phyloP scores from a whole-genome alignment of 2,113 vertebrate species.

The Scolopax mira region DNA sequence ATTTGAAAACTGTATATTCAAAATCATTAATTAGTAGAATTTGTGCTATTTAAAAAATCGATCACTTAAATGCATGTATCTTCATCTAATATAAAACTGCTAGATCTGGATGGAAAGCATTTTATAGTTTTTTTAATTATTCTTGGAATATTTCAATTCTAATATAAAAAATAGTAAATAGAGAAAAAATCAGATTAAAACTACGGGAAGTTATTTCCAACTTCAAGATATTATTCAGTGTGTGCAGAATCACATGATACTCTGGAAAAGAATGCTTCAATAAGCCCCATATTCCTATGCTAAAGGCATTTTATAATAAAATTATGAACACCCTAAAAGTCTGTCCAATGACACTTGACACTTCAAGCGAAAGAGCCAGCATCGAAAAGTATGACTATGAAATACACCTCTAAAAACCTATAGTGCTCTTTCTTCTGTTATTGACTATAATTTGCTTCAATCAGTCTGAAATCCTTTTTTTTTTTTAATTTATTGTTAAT shows the following conservation, averaged over 20 bases:
- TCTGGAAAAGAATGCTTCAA: neutral
- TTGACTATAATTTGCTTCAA: neutral
- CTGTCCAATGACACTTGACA: neutral
- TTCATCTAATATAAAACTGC: neutral
- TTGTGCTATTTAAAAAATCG: neutral
- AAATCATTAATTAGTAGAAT: neutral
- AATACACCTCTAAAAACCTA: neutral
- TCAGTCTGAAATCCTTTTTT: neutral
- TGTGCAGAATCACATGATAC: neutral
- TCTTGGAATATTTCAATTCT: neutral
- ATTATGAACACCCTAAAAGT: neutral
- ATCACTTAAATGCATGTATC: neutral
- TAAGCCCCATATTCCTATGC: neutral
- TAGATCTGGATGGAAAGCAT: neutral
- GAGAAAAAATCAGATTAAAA: neutral
- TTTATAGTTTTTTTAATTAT: neutral
- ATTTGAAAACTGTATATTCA: neutral
- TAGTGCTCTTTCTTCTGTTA: neutral
- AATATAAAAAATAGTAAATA: neutral
- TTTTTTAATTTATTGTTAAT: neutral
- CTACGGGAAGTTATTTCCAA: neutral
- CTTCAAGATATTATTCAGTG: neutral
- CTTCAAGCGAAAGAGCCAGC: neutral
- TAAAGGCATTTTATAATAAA: neutral
- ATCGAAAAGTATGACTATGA: neutral